A percentile compares a stretch with the other conserved stretches of the same genome.
Evolutionary conservation across 2,888 invertebrate genomes (phyloP).

Genomic region (Andrena trimmerana): DNA sequence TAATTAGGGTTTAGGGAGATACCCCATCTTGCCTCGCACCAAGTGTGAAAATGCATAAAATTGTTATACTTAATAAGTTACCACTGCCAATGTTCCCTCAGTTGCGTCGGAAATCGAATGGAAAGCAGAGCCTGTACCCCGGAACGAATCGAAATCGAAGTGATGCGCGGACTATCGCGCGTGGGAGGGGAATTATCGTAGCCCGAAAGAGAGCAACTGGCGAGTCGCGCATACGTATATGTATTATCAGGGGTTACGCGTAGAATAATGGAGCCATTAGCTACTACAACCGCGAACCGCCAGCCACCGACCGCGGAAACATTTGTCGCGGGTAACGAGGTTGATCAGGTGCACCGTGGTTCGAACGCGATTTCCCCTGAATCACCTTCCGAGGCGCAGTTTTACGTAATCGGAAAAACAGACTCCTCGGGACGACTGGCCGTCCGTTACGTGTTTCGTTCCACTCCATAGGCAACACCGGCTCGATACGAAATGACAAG

Average conservation of each 20-base stretch:
- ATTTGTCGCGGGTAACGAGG: constrained; percentile 26
- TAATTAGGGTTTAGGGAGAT: too few species aligned
- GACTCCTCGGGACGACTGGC: neutral
- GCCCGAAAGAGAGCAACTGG: neutral
- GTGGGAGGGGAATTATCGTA: too few species aligned
- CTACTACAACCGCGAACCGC: constrained; percentile 13
- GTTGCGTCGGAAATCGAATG: too few species aligned
- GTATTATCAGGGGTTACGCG: too few species aligned
- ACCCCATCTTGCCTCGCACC: too few species aligned
- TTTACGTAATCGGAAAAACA: neutral
- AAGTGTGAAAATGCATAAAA: too few species aligned
- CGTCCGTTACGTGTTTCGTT: neutral
- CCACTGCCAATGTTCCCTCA: too few species aligned
- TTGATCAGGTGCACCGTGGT: neutral
- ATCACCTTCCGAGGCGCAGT: neutral
- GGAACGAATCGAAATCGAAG: too few species aligned
- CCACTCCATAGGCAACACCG: neutral
- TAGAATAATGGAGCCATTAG: neutral
- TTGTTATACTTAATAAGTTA: too few species aligned
- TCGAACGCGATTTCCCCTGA: neutral
- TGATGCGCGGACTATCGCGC: too few species aligned
- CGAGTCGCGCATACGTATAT: too few species aligned
- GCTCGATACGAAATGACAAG: constrained; percentile 7
- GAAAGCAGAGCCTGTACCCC: too few species aligned
- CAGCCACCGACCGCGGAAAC: constrained; percentile 12